phyloP scores from a whole-genome alignment of 2,113 vertebrate genomes.

The Anhinga rufa region DNA sequence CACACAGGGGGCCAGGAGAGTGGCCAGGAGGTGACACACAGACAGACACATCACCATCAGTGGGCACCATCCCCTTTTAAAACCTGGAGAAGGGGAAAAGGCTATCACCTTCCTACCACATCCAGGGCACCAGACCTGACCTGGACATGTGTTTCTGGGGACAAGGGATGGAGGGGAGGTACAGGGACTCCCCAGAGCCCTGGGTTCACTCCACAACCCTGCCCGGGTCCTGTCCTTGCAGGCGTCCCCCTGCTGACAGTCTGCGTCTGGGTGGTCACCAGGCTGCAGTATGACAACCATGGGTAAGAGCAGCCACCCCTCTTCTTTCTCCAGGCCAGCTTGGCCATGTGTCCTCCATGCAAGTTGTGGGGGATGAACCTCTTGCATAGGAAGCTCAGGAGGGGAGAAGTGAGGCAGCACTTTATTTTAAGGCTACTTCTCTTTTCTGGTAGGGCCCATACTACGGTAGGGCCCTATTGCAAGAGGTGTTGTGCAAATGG shows the following conservation, averaged over 20 bases:
- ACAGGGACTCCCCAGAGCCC: not conserved
- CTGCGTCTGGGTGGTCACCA: conserved; percentile 59
- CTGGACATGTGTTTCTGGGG: accelerated
- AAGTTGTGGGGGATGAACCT: not conserved
- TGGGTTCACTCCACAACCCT: not conserved
- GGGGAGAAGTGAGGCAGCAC: not conserved
- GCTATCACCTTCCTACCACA: not conserved
- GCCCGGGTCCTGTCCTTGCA: conserved; percentile 20
- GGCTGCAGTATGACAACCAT: conserved; percentile 54
- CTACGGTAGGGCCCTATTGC: accelerated
- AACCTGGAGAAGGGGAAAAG: not conserved
- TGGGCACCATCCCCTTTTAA: not conserved
- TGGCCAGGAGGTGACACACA: not conserved
- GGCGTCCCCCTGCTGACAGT: conserved; percentile 58
- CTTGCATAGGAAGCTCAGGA: not conserved
- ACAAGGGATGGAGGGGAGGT: no score
- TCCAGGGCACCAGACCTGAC: not conserved
- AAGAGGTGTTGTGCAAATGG: not conserved
- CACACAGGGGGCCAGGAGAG: not conserved
- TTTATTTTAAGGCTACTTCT: not conserved
- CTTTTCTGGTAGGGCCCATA: not conserved
- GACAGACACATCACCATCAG: no score
- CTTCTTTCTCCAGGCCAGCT: not conserved
- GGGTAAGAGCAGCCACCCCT: conserved; percentile 44
- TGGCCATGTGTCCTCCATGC: accelerated